These are phyloP conservation scores for Bombycilla garrulus DNA, from an alignment of 2,113 vertebrate species.

Conservation along the genomic window DNA sequence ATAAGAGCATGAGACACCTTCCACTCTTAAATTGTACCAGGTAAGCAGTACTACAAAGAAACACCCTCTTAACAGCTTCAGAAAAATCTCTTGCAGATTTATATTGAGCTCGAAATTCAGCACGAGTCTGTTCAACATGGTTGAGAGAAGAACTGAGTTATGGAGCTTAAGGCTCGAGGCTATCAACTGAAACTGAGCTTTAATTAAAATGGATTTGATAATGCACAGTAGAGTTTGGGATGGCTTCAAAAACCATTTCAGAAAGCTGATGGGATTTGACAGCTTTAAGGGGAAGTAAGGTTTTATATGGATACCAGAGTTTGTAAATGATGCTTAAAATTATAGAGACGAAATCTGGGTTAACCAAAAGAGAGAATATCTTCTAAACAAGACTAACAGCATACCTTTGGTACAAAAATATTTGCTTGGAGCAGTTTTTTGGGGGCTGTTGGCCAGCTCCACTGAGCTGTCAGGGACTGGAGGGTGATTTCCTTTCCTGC, in stretches of 20 bases:
- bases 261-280: not conserved
- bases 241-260: constrained; percentile 6
- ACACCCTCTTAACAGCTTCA: not conserved
- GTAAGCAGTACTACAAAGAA: not conserved
- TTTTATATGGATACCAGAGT: not conserved
- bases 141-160: constrained; percentile 49
- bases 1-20: not conserved
- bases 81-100: constrained; percentile 30
- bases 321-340: not conserved
- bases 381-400: not conserved
- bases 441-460: not conserved
- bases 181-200: constrained; percentile 57
- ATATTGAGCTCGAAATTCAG: constrained; percentile 30
- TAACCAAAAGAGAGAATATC: not conserved
- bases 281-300: not conserved
- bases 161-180: constrained; percentile 18
- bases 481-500: not conserved
- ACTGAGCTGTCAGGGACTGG: not conserved
- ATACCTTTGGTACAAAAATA: not conserved
- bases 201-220: constrained; percentile 59
- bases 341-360: not conserved
- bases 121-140: not conserved
- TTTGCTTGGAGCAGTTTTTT: not conserved
- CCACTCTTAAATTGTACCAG: not conserved
- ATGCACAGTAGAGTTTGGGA: not conserved